Conservation (phyloP, 1,140 invertebrate species). For the Episyrphus balteatus region DNA sequence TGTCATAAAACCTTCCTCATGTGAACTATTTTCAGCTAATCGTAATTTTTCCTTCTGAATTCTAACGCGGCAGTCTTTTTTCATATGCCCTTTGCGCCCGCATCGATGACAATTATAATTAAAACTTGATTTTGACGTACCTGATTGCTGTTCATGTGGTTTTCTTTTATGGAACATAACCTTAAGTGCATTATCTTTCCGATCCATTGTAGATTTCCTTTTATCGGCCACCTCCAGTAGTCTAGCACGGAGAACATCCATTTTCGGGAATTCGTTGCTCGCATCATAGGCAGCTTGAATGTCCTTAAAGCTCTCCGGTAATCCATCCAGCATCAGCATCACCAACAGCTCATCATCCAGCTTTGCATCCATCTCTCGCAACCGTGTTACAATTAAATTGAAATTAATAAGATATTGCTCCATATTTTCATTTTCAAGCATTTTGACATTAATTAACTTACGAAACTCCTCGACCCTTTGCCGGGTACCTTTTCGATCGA, state of each 20-base stretch:
- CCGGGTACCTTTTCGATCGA: background rate
- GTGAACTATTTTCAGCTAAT: background rate
- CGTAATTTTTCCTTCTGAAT: background rate
- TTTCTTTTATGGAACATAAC: background rate
- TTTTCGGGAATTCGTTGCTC: background rate
- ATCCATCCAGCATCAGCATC: background rate
- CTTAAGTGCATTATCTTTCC: background rate
- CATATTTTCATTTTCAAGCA: background rate
- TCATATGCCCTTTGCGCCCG: background rate
- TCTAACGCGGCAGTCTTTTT: background rate
- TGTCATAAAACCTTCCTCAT: background rate
- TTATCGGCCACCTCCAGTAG: background rate
- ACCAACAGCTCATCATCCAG: background rate
- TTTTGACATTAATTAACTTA: background rate
- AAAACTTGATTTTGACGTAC: background rate
- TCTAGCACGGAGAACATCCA: background rate
- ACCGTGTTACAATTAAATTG: background rate
- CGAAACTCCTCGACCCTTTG: background rate
- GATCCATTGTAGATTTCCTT: background rate
- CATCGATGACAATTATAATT: background rate
- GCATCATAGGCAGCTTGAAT: background rate
- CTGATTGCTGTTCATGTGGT: background rate
- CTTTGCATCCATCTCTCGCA: background rate
- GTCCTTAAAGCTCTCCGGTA: background rate
- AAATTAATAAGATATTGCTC: background rate